Evolutionary conservation across 1,140 invertebrate species (phyloP), one percentile per base, ranked within the genome.

Genomic region (Macrosteles quadrilineatus): DNA sequence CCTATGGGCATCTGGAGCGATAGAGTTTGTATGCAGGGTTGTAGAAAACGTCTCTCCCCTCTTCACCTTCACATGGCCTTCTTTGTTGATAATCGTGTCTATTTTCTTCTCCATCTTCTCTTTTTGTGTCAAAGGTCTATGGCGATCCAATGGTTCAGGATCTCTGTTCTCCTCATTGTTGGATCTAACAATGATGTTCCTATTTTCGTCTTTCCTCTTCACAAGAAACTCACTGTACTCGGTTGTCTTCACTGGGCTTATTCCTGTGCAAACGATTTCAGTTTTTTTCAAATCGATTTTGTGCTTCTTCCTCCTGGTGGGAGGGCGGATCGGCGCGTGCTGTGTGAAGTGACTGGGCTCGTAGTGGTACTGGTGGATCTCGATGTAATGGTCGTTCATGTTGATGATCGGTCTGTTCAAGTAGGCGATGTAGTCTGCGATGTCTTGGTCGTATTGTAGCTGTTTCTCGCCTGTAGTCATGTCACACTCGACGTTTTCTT

Each of bases 321-420:
- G 67, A 1, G 57, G 53, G 9, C 47, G 14, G 25, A 43, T 59
- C 17, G 23, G 53, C 19, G 31, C 36, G 19, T 59, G 30, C 55
- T 55, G 45, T 19, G 30, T 19, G 27, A 31, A 23, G 21, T 27
- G 12, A 29, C 66, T 69, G 25, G 65, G 23, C 19, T 45, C 43
- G 40, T 36, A 55, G 50, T 62, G 31, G 30, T 21, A 62, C 36
- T 62, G 31, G 31, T 69, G 67, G 29, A 69, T 69, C 31, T 69
- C 67, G 23, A 69, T 69, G 50, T 40, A 69, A 32, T 69, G 32
- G 40, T 69, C 67, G 30, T 69, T 69, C 67, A 69, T 69, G 32
- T 62, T 62, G 27, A 69, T 69, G 1, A 69, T 29, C 2, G 67
- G 67, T 43, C 32, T 36, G 57, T 57, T 62, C 36, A 62, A 23